Base-by-base conservation (phyloP, 2,888 invertebrate genomes). In the Mesorhabditis belari region DNA sequence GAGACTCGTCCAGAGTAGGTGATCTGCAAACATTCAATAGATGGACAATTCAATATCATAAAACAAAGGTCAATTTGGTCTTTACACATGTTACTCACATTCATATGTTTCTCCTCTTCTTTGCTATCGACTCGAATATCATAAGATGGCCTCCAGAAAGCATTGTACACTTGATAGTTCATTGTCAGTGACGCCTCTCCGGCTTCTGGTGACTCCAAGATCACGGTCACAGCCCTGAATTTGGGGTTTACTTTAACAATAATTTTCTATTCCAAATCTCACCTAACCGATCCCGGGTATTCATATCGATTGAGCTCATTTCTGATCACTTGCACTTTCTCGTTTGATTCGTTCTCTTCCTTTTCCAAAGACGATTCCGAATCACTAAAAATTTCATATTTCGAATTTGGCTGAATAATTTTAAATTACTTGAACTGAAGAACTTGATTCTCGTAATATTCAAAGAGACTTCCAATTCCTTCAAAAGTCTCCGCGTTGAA, bases 1-100 rank as follows among this genome's bases (percentile, higher is more conserved):
- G 69, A 60, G 55, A 83, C 79, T 61, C 80, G 62, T 4, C 80
- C 82, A 67, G 75, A 80, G 69, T 83, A 83, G 55, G 74, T 67
- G 23, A 82, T 68, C 73, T 75, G 60, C 19, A 62, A 59, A 28
- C 3, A 55, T 21, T 28, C 29, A 23, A 49, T 54, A 6, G 4
- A n/a, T 4, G 17, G 29, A 55, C 26, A 12, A 3, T 26, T 3
- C 29, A 21, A 17, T 27, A 25, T 27, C 17, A 19, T 9, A 51
- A 26, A 23, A 25, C 51, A n/a, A 51, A n/a, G n/a, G n/a, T n/a
- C n/a, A n/a, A n/a, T n/a, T n/a, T n/a, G n/a, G n/a, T n/a, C n/a
- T n/a, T n/a, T n/a, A n/a, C n/a, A n/a, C n/a, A n/a, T n/a, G n/a
- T n/a, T n/a, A 35, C 44, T 35, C 44, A 35, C 60, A n/a, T 55